Base-by-base conservation (phyloP, 2,888 invertebrate genomes). In the Latrodectus hesperus region DNA sequence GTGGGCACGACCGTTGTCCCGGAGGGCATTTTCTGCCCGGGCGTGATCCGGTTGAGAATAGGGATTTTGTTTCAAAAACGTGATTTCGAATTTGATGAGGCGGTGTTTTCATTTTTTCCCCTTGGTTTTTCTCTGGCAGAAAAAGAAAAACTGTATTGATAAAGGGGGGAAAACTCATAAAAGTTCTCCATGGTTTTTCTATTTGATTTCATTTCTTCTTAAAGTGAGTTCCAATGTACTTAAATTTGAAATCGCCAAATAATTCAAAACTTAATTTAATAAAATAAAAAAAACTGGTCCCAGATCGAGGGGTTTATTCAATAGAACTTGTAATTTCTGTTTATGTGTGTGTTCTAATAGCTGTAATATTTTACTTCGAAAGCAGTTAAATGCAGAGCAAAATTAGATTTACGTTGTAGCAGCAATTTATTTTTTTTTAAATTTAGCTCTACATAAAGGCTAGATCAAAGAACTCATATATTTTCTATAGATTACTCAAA, bases 1-100 rank as follows among this genome's bases (percentile, higher is more conserved):
- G 60, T 73, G 73, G 64, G 60, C 68, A 74, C 71, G 65, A 55
- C 73, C 51, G 53, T 11, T 52, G 51, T 78, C 78, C 84, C 84
- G 55, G 22, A 78, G 84, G 84, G 84, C 84, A 55, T 84, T 84
- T 84, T 78, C 73, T 72, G 55, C 84, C 84, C 51, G 84, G 84
- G 84, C 78, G 84, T 84, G 84, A 84, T 71, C 67, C 11, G 84
- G 72, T 51, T 77, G 73, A 68, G 67, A 73, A 78, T 73, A 68
- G 67, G 68, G 55, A 78, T 84, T 77, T 74, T 67, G 79, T 79
- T 79, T 74, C 84, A 49, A 51, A 74, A 74, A 84, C 84, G 84
- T 84, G 84, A 84, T 84, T 84, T 84, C 78, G 78, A 84, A 72
- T 78, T 84, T 84, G 84, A 84, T 84, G 84, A 84, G 84, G 64